Evolutionary conservation across 2,113 vertebrate genomes (phyloP).

Genomic region (Todiramphus chloris): DNA sequence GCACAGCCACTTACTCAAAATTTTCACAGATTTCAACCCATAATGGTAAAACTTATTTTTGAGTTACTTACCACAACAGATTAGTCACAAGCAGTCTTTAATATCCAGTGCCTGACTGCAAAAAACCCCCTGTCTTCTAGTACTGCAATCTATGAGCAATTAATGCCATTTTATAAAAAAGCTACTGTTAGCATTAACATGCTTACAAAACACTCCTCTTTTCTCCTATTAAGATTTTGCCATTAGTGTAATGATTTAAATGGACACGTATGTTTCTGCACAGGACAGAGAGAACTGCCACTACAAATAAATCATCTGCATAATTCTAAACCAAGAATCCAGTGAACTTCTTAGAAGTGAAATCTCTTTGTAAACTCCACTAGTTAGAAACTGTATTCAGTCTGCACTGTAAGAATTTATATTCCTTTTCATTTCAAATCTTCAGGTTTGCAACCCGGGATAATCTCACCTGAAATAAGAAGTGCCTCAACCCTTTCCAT

Average conservation of each 20-base stretch:
- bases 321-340: background rate
- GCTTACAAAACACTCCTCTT: background rate
- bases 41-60: background rate
- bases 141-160: background rate
- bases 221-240: background rate
- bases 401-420: background rate
- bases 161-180: background rate
- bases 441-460: background rate
- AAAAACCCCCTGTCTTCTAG: background rate
- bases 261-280: background rate
- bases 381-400: background rate
- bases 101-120: background rate
- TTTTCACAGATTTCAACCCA: slow-evolving; percentile 2
- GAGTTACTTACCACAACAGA: background rate
- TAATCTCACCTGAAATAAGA: background rate
- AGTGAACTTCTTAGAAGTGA: background rate
- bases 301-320: background rate
- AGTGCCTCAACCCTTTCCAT: background rate
- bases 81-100: background rate
- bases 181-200: background rate
- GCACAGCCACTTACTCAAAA: background rate
- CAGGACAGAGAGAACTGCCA: background rate
- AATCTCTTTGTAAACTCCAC: background rate
- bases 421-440: background rate
- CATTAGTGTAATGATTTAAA: background rate